phyloP scores from a whole-genome alignment of 2,797 vertebrate genomes.

The Buphagus erythrorhynchus region DNA sequence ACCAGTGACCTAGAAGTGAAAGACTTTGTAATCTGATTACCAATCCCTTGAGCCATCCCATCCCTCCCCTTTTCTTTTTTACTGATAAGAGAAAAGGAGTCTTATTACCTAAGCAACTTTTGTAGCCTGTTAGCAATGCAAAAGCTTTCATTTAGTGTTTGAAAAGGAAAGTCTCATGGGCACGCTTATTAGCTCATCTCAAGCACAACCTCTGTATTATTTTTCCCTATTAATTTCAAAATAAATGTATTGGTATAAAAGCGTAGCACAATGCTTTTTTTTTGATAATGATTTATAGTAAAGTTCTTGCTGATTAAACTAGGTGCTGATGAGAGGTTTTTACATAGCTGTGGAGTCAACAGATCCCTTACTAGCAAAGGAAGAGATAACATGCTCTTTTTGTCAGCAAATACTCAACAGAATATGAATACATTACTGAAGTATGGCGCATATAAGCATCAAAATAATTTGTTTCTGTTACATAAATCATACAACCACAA shows the following conservation, averaged over 20 bases:
- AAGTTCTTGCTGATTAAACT: slow-evolving; percentile 59
- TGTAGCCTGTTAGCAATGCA: slow-evolving; percentile 76
- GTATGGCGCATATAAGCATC: slow-evolving; percentile 46
- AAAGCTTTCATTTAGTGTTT: slow-evolving; percentile 74
- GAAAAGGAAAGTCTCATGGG: slow-evolving; percentile 71
- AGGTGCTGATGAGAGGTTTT: slow-evolving; percentile 62
- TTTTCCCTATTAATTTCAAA: slow-evolving; percentile 68
- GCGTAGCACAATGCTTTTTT: slow-evolving; percentile 5
- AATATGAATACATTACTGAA: slow-evolving; percentile 59
- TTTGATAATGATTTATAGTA: slow-evolving; percentile 63
- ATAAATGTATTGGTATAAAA: slow-evolving; percentile 48
- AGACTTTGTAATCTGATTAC: slow-evolving; percentile 79
- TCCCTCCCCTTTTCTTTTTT: slow-evolving; percentile 62
- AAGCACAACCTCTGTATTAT: slow-evolving; percentile 50
- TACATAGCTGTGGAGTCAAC: slow-evolving; percentile 46
- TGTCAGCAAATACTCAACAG: slow-evolving; percentile 76
- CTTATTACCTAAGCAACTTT: slow-evolving; percentile 77
- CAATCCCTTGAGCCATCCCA: slow-evolving; percentile 72
- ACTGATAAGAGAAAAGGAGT: slow-evolving; percentile 72
- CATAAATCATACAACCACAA: slow-evolving; percentile 41
- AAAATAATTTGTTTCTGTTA: slow-evolving; percentile 44
- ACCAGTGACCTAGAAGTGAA: slow-evolving; percentile 78
- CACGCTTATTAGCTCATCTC: slow-evolving; percentile 70
- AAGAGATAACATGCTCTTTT: slow-evolving; percentile 69
- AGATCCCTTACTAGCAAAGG: slow-evolving; percentile 7